Base-by-base conservation (phyloP, 2,113 vertebrate genomes). In the Tympanuchus pallidicinctus region DNA sequence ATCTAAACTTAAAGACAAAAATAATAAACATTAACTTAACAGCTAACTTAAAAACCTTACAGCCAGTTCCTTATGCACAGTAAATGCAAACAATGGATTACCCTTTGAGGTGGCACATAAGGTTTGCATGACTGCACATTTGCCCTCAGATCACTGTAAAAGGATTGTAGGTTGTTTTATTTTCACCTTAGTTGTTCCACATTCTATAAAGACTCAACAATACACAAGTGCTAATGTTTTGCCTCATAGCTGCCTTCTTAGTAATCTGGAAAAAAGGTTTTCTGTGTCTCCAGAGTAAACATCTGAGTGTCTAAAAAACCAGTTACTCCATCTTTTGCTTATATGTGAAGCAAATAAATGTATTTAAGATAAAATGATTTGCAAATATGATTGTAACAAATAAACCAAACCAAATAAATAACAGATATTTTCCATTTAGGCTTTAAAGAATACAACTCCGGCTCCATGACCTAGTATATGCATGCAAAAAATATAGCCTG, bases 301-400 rank as follows among this genome's bases (percentile, higher is more conserved):
- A 2, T 17, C 89, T 64, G 78, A 70, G 36, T 30, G 36, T 83
- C 85, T 94, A 67, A 71, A 71, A 86, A 91, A 90, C 24, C 21
- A 83, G 60, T 56, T 57, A n/a, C 67, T 92, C 89, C 70, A 76
- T 32, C 60, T 77, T 86, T 71, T 70, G 16, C 50, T 86, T 81
- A 57, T 25, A 74, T 83, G 65, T 64, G 57, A 94, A 83, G 34
- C 64, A 96, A 95, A 77, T 42, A 94, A 88, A 93, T 88, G 80
- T 50, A 60, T 47, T 32, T 8, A 38, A 70, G 72, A 86, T 60
- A 78, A 94, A 92, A 91, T 91, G 11, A 96, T 86, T 78, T 92
- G 57, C 82, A 92, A 90, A 92, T 78, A n/a, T 88, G 93, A 95
- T 90, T 77, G 56, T 20, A 94, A 90, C 66, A 91, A 91, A 92